phyloP scores from a whole-genome alignment of 2,888 invertebrate genomes.

The Pandemis cinnamomeana region DNA sequence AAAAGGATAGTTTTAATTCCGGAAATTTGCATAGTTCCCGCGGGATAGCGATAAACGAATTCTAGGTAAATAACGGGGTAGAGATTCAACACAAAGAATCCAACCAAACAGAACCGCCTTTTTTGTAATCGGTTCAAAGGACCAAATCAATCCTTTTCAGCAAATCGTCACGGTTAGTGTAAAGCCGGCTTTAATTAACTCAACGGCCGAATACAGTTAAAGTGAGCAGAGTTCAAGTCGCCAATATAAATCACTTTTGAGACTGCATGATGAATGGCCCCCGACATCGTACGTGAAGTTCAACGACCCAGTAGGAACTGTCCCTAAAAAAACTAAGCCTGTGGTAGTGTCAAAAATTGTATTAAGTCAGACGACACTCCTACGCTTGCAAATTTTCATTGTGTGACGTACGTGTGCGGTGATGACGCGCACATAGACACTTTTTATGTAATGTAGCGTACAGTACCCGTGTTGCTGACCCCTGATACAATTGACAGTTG shows the following conservation, averaged over 20 bases:
- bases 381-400: not conserved
- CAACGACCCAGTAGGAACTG: slow-evolving; percentile 8
- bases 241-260: slow-evolving; percentile 35
- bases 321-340: slow-evolving; percentile 17
- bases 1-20: too few relatives aligned
- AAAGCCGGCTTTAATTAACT: not conserved
- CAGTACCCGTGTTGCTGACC: slow-evolving; percentile 21
- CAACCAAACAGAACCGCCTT: too few relatives aligned
- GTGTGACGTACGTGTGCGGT: not conserved
- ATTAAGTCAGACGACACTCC: slow-evolving; percentile 9
- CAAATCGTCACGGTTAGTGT: not conserved
- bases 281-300: slow-evolving; percentile 25
- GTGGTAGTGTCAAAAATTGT: not conserved
- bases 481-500: slow-evolving; percentile 31
- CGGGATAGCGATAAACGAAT: too few relatives aligned
- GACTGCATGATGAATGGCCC: slow-evolving; percentile 30
- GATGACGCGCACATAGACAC: not conserved
- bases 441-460: slow-evolving; percentile 8
- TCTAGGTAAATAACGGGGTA: too few relatives aligned
- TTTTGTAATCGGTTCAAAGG: not conserved
- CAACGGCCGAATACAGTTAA: slow-evolving; percentile 2
- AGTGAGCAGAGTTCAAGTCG: slow-evolving; percentile 28
- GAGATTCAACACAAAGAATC: too few relatives aligned
- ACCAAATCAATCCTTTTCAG: not conserved
- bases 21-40: too few relatives aligned